These are phyloP conservation scores for Cochlearius cochlearius DNA, from an alignment of 2,113 vertebrate genomes.

Conservation along the genomic window DNA sequence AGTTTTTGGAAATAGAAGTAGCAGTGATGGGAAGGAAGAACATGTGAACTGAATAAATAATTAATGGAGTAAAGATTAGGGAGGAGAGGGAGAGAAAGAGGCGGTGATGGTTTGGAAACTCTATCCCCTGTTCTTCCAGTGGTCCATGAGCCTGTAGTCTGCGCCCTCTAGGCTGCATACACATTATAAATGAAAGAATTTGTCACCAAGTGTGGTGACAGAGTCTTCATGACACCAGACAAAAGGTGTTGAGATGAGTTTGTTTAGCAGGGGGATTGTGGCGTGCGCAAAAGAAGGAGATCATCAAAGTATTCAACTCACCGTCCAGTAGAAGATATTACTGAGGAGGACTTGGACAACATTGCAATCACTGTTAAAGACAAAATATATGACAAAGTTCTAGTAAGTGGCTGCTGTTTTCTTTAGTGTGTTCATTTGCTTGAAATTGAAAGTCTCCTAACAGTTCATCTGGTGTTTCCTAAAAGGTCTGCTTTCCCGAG, in stretches of 20 bases:
- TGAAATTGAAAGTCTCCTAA: not conserved
- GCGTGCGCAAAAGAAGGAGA: slow-evolving; percentile 64
- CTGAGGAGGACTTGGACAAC: slow-evolving; percentile 89
- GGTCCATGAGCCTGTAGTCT: not conserved
- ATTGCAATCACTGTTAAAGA: slow-evolving; percentile 88
- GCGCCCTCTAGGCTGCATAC: not conserved
- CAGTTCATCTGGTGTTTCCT: not conserved
- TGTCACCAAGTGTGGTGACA: not conserved
- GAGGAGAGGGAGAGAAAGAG: not conserved
- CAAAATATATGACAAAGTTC: slow-evolving; percentile 92
- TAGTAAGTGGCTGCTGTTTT: slow-evolving; percentile 73
- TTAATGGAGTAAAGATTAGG: not conserved
- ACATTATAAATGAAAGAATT: not conserved
- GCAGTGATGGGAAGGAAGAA: not conserved
- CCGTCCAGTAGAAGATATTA: slow-evolving; percentile 87
- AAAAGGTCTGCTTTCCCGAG: not conserved
- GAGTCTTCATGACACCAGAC: not conserved
- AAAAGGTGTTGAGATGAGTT: slow-evolving; percentile 40
- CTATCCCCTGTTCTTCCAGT: not conserved
- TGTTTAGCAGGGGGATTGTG: slow-evolving; percentile 63
- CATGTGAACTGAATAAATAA: not conserved
- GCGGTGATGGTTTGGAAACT: not conserved
- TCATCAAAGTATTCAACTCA: slow-evolving; percentile 48
- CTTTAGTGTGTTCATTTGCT: not conserved
- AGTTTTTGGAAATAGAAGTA: not conserved